Evolutionary conservation across 53 echinoderm and acorn worm genomes (phyloP), one percentile per base, ranked within the genome.

Genomic region (Paracentrotus lividus): DNA sequence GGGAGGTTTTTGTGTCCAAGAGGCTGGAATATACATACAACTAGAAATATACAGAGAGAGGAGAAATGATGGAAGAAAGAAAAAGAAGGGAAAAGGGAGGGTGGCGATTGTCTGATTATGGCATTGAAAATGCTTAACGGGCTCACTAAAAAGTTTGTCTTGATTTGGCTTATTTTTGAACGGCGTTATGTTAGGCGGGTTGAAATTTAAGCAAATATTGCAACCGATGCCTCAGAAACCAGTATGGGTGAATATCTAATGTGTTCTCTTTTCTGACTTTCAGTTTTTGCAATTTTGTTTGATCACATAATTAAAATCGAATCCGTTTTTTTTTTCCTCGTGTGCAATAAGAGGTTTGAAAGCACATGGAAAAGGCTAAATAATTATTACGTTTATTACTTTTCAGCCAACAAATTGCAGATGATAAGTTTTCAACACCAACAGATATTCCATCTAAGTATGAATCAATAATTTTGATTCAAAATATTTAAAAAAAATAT

Each of bases 131-230:
- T 81, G 81, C 47, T 81, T 49, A 81, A 81, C 81, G 81, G 81
- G 81, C 81, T 81, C 81, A 45, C 81, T 81, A 81, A 81, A 81
- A 81, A 81, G 47, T 47, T 81, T 81, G 27, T 81, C 81, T 81
- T 47, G 10, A 45, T 81, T 81, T 44, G 81, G 27, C n/a, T 81
- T 49, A 26, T 45, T 45, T 78, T 44, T 81, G 81, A 81, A 81
- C 81, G 47, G 81, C 81, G 81, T 81, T 34, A 45, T 24, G n/a
- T 13, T 9, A 49, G 81, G 81, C 81, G 81, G 81, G 49, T n/a
- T 81, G 81, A 47, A 81, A 81, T 81, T 45, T 47, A 27, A 81
- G 81, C 26, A 81, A 81, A 81, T 81, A 81, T 45, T 81, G 47
- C 81, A 81, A 81, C 81, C 27, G 81, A 81, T 81, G 81, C 81